Conservation (phyloP, 2,113 vertebrate genomes). For the Heterocephalus glaber region DNA sequence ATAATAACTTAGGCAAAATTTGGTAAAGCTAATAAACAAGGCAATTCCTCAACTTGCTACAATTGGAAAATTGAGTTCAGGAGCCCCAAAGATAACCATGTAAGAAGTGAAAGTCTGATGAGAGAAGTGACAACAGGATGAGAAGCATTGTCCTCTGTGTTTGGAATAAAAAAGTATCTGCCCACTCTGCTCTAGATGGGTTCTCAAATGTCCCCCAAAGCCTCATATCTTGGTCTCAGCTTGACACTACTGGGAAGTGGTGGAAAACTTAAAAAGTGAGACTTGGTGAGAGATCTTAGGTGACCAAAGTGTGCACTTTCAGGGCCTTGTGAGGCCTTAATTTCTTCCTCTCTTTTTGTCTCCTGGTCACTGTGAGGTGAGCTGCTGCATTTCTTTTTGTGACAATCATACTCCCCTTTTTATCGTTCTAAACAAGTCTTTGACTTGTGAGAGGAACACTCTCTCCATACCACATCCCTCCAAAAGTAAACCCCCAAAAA, state of each 20-base stretch:
- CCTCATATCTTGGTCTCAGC: too few relatives aligned
- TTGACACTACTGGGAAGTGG: too few relatives aligned
- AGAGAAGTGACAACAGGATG: too few relatives aligned
- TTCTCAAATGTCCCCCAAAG: neutral
- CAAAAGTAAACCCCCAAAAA: neutral
- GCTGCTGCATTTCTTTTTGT: neutral
- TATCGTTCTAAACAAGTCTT: neutral
- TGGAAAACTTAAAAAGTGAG: too few relatives aligned
- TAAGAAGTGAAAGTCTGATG: neutral
- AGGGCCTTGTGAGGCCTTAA: too few relatives aligned
- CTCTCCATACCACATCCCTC: too few relatives aligned
- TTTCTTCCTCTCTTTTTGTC: neutral
- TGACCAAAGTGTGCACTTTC: too few relatives aligned
- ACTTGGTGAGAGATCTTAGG: neutral
- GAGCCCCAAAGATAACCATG: neutral
- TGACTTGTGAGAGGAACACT: neutral
- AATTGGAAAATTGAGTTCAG: neutral
- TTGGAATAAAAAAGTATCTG: neutral
- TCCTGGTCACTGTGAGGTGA: neutral
- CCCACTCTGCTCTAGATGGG: neutral
- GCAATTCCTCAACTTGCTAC: neutral
- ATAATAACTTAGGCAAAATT: neutral
- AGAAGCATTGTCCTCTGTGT: accelerated
- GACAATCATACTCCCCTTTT: neutral
- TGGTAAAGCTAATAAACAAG: neutral